phyloP scores from a whole-genome alignment of 1,140 invertebrate genomes.

The Prorops nasuta region DNA sequence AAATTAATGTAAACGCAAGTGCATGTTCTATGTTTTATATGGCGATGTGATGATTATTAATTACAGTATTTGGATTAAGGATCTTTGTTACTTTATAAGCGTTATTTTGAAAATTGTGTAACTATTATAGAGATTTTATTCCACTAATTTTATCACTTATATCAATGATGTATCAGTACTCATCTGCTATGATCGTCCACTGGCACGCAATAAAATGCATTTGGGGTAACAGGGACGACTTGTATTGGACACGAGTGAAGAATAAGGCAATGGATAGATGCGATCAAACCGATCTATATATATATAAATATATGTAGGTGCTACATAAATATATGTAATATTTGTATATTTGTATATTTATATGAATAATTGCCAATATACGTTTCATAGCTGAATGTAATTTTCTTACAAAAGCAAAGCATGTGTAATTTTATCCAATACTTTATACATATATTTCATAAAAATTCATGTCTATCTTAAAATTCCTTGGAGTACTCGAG shows the following conservation, averaged over 20 bases:
- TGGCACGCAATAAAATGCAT: background rate
- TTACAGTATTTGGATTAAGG: conserved; percentile 1
- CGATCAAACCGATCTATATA: background rate
- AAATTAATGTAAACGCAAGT: conserved; percentile 12
- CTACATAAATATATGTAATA: too few relatives aligned
- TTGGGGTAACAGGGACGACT: background rate
- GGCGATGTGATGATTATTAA: conserved; percentile 3
- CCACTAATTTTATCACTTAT: conserved; percentile 1
- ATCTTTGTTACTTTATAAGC: background rate
- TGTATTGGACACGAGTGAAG: background rate
- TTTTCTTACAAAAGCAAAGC: background rate
- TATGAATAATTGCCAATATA: background rate
- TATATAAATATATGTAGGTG: background rate
- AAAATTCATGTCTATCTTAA: background rate
- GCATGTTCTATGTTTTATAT: conserved; percentile 8
- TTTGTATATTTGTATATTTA: background rate
- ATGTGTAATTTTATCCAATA: background rate
- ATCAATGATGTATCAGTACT: background rate
- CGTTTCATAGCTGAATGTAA: background rate
- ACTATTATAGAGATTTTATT: too few relatives aligned
- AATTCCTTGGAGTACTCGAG: too few relatives aligned
- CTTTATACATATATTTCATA: background rate
- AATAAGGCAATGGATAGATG: background rate
- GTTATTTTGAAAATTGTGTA: background rate
- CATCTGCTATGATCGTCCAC: background rate